Conservation (phyloP, 1,140 invertebrate genomes). For the Lepidurus arcticus region DNA sequence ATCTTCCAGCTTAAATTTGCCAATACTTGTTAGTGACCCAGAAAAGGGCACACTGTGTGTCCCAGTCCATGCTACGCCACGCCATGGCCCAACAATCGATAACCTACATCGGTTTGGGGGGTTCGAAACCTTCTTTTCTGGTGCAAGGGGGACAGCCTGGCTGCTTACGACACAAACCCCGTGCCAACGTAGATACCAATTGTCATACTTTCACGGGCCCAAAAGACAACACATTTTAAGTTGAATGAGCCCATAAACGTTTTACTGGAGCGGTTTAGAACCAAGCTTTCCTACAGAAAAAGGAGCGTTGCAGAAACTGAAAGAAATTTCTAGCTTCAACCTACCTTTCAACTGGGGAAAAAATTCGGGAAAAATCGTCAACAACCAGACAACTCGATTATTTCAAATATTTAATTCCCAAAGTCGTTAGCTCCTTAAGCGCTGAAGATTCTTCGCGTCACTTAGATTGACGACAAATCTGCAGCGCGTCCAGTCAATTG, state of each 20-base stretch:
- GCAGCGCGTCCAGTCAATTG: too few relatives aligned
- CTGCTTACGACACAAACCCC: background rate
- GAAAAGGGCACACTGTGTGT: background rate
- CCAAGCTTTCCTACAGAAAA: too few relatives aligned
- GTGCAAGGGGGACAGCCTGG: background rate
- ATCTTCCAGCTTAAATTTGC: background rate
- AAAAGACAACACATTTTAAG: background rate
- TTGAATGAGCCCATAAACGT: background rate
- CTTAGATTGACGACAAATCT: too few relatives aligned
- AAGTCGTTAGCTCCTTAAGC: too few relatives aligned
- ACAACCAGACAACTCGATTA: too few relatives aligned
- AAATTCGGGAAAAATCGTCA: too few relatives aligned
- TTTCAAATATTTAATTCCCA: too few relatives aligned
- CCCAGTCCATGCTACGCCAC: background rate
- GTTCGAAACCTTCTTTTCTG: background rate
- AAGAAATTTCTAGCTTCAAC: too few relatives aligned
- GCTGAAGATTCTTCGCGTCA: too few relatives aligned
- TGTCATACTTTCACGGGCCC: background rate
- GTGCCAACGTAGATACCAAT: background rate
- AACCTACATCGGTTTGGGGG: background rate
- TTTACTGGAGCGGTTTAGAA: too few relatives aligned
- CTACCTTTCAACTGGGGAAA: too few relatives aligned
- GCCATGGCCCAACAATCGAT: conserved; percentile 9
- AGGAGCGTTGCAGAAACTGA: too few relatives aligned
- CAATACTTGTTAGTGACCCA: background rate